Base-by-base conservation (phyloP, 2,113 vertebrate species). In the Coturnix japonica region DNA sequence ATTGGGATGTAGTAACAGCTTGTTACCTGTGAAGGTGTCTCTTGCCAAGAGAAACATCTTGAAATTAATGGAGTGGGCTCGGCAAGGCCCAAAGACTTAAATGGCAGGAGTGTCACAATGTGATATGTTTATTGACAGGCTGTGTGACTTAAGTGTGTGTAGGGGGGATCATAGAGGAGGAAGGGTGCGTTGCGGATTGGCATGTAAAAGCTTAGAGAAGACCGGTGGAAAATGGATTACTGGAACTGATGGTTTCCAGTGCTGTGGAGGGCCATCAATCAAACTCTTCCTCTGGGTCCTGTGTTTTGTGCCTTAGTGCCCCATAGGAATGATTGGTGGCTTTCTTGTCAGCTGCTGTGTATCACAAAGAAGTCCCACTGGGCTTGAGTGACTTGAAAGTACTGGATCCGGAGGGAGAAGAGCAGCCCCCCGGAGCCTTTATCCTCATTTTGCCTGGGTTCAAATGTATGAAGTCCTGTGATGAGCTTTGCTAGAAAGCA, bases 401-500 rank as follows among this genome's bases (percentile, higher is more conserved):
- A 12, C 18, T 87, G 51, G 28, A 64, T 28, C 26, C 16, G 7
- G 60, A 43, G 59, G 31, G 53, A 65, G 53, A 65, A 85, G 65
- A n/a, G 13, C 71, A 80, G 63, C 46, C 63, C 41, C 59, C 64
- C 49, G 85, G 30, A 86, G 92, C 43, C 35, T 81, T 61, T 73
- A 17, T 60, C 56, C 17, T 91, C 21, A 5, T 77, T 87, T 61
- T 89, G 66, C 54, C 35, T n/a, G 7, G 47, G 53, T 87, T 28
- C 39, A 76, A 78, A 59, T 31, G 37, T 0, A 0, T 49, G 20
- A 70, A 39, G 26, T 59, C 37, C 72, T 79, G 47, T 61, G 75
- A 70, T 81, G 47, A 89, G 71, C 56, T 83, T 91, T 92, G 49
- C 76, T 91, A 69, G 81, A 89, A 92, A 77, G 72, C 89, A 76